Conservation (phyloP, 2,888 invertebrate genomes). For the Drosophila infuscata region DNA sequence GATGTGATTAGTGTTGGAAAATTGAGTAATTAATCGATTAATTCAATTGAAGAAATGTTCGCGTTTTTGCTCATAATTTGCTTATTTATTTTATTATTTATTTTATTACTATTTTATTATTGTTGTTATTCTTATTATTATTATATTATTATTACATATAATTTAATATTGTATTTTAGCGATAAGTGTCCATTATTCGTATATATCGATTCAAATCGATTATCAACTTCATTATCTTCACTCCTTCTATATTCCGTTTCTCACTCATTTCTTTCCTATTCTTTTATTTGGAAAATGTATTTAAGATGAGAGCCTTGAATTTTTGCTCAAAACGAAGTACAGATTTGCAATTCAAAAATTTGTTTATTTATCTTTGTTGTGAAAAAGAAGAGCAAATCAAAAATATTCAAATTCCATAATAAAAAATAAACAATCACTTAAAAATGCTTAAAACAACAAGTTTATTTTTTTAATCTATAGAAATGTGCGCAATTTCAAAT, state of each 20-base stretch:
- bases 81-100: neutral
- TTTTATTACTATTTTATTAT: neutral
- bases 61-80: neutral
- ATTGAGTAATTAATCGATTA: neutral
- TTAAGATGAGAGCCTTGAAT: no score
- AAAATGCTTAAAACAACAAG: neutral
- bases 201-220: neutral
- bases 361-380: neutral
- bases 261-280: no score
- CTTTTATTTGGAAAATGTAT: no score
- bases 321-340: neutral
- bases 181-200: neutral
- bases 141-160: neutral
- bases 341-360: neutral
- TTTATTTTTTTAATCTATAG: neutral
- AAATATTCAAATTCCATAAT: neutral
- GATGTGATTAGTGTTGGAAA: neutral
- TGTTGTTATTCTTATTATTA: neutral
- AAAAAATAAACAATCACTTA: neutral
- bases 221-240: neutral
- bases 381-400: neutral
- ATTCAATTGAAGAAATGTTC: neutral
- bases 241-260: no score
- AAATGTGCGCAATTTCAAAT: neutral
- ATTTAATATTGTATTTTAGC: neutral